Evolutionary conservation across 2,113 vertebrate species (phyloP).

Genomic region (Barnardius zonarius): DNA sequence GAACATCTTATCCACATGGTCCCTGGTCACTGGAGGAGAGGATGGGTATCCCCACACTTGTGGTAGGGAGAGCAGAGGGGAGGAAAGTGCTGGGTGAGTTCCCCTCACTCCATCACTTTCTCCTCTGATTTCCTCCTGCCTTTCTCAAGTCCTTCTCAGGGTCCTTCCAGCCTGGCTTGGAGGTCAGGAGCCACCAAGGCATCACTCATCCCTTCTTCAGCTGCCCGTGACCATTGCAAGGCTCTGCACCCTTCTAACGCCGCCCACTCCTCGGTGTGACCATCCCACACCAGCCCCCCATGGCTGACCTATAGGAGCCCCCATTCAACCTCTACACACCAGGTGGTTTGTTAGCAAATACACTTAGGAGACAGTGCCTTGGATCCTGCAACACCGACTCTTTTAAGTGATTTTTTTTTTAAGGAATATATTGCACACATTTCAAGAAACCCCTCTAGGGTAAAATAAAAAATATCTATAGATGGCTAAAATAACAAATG

Average conservation of each 20-base stretch:
- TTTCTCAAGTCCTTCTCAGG: not conserved
- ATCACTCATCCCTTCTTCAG: not conserved
- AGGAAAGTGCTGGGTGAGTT: not conserved
- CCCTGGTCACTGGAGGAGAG: fast-evolving
- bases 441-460: conserved; percentile 57
- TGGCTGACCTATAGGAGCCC: not conserved
- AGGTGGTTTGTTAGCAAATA: fast-evolving
- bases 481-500: conserved; percentile 71
- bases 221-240: fast-evolving
- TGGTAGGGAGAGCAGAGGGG: not conserved
- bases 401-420: not conserved
- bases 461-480: conserved; percentile 67
- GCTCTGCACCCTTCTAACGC: not conserved
- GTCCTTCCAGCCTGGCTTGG: not conserved
- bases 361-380: not conserved
- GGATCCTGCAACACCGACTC: not conserved
- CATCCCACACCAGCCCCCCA: not conserved
- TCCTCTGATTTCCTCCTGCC: not conserved
- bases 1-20: fast-evolving
- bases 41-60: not conserved
- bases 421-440: conserved; percentile 46
- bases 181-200: not conserved
- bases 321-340: fast-evolving
- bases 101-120: not conserved
- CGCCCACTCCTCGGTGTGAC: not conserved